Conservation (phyloP, 1,140 invertebrate species). For the Scaptomyza montana region DNA sequence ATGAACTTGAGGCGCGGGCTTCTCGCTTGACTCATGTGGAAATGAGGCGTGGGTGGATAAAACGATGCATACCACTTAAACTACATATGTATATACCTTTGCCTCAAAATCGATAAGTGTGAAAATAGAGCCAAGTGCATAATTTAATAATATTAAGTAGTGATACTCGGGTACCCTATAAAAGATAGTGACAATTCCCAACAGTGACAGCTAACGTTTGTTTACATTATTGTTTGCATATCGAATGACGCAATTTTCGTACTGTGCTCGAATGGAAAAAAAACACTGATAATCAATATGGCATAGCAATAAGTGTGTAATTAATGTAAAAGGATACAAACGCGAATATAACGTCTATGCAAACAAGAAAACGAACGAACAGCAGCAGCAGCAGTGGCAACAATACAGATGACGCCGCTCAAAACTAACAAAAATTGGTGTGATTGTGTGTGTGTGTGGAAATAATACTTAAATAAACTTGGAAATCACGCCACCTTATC, state of each 20-base stretch:
- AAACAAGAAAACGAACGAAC: conserved; percentile 13
- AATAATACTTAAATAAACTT: conserved; percentile 79
- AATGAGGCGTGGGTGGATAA: not conserved
- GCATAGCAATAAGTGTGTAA: conserved; percentile 27
- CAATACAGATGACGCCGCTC: conserved; percentile 15
- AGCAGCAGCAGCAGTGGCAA: not conserved
- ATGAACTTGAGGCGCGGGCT: conserved; percentile 61
- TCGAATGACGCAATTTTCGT: conserved; percentile 69
- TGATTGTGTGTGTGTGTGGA: conserved; percentile 1
- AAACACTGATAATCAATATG: conserved; percentile 22
- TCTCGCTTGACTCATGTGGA: conserved; percentile 13
- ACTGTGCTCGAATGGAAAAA: conserved; percentile 37
- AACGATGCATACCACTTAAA: conserved; percentile 8
- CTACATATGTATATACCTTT: too few relatives aligned
- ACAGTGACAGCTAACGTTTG: conserved; percentile 24
- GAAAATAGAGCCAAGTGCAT: conserved; percentile 68
- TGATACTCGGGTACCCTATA: not conserved
- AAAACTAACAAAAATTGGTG: conserved; percentile 28
- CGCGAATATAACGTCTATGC: not conserved
- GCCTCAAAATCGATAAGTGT: conserved; percentile 62
- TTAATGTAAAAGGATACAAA: conserved; percentile 54
- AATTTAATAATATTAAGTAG: conserved; percentile 61
- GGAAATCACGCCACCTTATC: conserved; percentile 83
- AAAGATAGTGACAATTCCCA: not conserved
- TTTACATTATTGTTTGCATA: conserved; percentile 59